Percentiles rank a stretch among this genome's conserved stretches.
Evolutionary conservation across 2,888 invertebrate genomes (phyloP).

Genomic region (Drosophila koepferae): DNA sequence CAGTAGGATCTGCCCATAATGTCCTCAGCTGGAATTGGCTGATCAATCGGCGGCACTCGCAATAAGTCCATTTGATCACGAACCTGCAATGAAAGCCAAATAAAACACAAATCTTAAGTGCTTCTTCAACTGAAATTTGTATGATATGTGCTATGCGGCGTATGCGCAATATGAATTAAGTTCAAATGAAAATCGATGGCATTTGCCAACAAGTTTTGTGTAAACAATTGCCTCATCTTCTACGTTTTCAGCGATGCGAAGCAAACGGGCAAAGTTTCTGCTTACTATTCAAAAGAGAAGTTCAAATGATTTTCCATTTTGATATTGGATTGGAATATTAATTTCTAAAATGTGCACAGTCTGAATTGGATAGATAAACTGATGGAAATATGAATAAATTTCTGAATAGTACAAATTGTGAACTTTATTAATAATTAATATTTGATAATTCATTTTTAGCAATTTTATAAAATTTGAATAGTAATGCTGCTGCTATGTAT

Average conservation of each 20-base stretch:
- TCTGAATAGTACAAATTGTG: not conserved
- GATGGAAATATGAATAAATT: not conserved
- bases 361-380: not conserved
- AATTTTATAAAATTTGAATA: not conserved
- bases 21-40: constrained; percentile 87
- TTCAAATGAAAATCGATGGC: constrained; percentile 62
- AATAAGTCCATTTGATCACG: constrained; percentile 87
- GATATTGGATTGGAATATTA: constrained; percentile 9
- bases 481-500: no score
- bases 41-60: constrained; percentile 87
- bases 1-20: constrained; percentile 87
- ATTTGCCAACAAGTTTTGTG: constrained; percentile 38
- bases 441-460: not conserved
- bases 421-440: not conserved
- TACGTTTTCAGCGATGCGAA: constrained; percentile 39
- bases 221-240: constrained; percentile 34
- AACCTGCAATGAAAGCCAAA: constrained; percentile 83
- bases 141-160: constrained; percentile 3
- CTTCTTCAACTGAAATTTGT: constrained; percentile 7
- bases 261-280: constrained; percentile 34
- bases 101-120: constrained; percentile 19
- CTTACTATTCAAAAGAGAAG: constrained; percentile 31
- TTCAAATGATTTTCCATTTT: constrained; percentile 22
- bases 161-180: constrained; percentile 25
- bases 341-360: constrained; percentile 10